phyloP scores from a whole-genome alignment of 2,888 invertebrate genomes.

The Merodon equestris region DNA sequence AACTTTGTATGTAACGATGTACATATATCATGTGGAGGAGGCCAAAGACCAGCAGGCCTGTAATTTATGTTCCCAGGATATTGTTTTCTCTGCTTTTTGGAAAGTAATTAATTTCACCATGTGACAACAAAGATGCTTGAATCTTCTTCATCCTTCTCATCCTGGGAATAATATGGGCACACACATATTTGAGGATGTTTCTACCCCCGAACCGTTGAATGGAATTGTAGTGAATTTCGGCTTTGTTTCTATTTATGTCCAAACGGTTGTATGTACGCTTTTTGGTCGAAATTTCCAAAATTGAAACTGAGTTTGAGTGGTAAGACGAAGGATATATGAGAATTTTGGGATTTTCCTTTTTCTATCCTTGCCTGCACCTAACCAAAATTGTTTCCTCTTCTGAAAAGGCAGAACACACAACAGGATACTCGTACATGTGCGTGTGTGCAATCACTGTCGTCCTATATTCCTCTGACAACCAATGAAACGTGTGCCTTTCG shows the following conservation, averaged over 20 bases:
- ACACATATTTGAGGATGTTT: too few relatives aligned
- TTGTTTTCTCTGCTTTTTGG: slow-evolving; percentile 71
- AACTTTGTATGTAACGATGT: slow-evolving; percentile 9
- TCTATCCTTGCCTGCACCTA: neutral
- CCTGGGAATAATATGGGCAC: neutral
- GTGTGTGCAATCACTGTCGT: slow-evolving; percentile 23
- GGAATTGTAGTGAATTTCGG: slow-evolving; percentile 52
- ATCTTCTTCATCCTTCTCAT: slow-evolving; percentile 48
- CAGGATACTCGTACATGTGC: too few relatives aligned
- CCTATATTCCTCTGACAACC: slow-evolving; percentile 19
- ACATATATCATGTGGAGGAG: slow-evolving; percentile 24
- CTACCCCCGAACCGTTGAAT: slow-evolving; percentile 7
- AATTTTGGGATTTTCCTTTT: slow-evolving; percentile 27
- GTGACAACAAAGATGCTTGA: slow-evolving; percentile 70
- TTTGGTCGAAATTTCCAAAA: slow-evolving; percentile 57
- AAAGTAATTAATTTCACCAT: slow-evolving; percentile 71
- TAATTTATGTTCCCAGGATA: slow-evolving; percentile 71
- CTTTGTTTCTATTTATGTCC: slow-evolving; percentile 67
- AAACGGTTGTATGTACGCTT: slow-evolving; percentile 7
- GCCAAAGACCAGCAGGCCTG: slow-evolving; percentile 68
- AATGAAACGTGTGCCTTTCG: slow-evolving; percentile 33
- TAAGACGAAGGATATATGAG: slow-evolving; percentile 42
- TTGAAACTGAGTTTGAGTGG: slow-evolving; percentile 53
- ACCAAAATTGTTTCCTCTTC: slow-evolving; percentile 48
- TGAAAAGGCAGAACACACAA: too few relatives aligned